These are phyloP conservation scores for Cheilosia scutellata DNA, from an alignment of 2,888 invertebrate genomes.

Conservation along the genomic window DNA sequence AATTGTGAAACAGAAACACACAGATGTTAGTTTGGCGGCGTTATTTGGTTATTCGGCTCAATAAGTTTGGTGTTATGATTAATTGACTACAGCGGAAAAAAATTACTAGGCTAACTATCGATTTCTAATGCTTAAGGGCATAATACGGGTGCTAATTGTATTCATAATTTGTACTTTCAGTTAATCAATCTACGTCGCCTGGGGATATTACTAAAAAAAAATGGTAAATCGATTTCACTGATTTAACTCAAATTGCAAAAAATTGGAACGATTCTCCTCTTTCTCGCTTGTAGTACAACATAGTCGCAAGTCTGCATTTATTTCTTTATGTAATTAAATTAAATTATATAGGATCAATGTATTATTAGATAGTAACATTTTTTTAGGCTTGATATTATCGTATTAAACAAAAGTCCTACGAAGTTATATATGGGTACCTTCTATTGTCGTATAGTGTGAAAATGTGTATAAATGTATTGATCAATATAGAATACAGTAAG, in stretches of 20 bases:
- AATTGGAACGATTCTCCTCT: neutral
- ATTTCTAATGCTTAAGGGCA: conserved; percentile 1
- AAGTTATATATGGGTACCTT: no score
- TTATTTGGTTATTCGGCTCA: conserved; percentile 14
- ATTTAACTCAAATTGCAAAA: neutral
- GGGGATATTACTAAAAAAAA: neutral
- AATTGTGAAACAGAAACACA: neutral
- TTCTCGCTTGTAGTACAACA: no score
- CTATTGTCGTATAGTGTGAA: no score
- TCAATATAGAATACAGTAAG: no score
- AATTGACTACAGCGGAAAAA: conserved; percentile 29
- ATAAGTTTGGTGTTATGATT: neutral
- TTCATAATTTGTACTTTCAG: neutral
- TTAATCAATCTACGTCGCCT: conserved; percentile 1
- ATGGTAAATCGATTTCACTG: neutral
- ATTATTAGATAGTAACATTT: no score
- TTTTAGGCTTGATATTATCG: no score
- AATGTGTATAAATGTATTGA: no score
- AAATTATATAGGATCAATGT: no score
- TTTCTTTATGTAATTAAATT: no score
- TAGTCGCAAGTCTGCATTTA: no score
- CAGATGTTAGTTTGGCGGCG: neutral
- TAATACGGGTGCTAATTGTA: conserved; percentile 11
- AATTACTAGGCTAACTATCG: conserved; percentile 9
- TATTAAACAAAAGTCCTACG: no score